Base-by-base conservation (phyloP, 2,113 vertebrate genomes). In the Xiphophorus maculatus region DNA sequence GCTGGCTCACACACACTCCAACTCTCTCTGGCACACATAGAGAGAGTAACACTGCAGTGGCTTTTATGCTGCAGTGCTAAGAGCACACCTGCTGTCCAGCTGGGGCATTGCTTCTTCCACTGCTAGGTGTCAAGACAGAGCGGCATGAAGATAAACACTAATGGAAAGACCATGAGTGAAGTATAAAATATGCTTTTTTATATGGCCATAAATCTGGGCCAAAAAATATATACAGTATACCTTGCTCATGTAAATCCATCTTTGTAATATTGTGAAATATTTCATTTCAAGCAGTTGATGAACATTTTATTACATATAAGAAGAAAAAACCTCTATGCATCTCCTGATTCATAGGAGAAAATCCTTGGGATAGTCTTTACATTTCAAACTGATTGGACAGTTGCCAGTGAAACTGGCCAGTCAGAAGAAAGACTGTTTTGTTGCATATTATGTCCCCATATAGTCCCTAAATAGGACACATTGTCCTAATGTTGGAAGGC, bases 61-160 rank as follows among this genome's bases (percentile, higher is more conserved):
- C 48, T 69, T 80, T 77, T 64, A 77, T 90, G 90, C 89, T 93
- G 93, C 94, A 93, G 92, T 85, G 83, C 84, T 82, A 48, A 87
- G 90, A 91, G 93, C 84, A 88, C 93, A 87, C 89, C 90, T 88
- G 87, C 87, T 91, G 90, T 80, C 90, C 89, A 83, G 65, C 72
- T n/a, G 74, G 77, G 80, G 91, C 86, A 93, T 81, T 92, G 86
- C 91, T 81, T 67, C 67, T 65, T 69, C 0, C 35, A n/a, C 42
- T 74, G 14, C 22, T 65, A 60, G 4, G 25, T 35, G 67, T 66
- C 51, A 62, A 48, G 32, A 44, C 19, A 19, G 28, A 11, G n/a
- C 35, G 13, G 27, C 9, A 64, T 27, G 14, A 30, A 37, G 29
- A n/a, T 7, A 25, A 6, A 25, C 29, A 29, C n/a, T 44, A 1